Percentiles rank a stretch among this genome's conserved stretches.
phyloP scores from a whole-genome alignment of 1,140 invertebrate genomes.

The Lasioglossum baleicum region DNA sequence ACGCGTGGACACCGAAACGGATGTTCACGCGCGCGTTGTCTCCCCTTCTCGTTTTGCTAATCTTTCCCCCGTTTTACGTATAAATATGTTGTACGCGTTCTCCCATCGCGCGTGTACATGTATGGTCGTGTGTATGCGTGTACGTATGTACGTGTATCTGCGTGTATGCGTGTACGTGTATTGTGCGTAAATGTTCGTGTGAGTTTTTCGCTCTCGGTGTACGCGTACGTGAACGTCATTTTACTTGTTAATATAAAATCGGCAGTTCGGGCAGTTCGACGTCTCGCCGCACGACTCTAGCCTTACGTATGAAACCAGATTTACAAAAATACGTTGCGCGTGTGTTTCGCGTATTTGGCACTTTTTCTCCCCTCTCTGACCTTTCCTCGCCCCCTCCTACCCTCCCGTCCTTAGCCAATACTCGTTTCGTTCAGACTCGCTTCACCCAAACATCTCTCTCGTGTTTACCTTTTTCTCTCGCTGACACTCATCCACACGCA shows the following conservation, averaged over 20 bases:
- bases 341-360: constrained; percentile 78
- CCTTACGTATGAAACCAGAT: constrained; percentile 79
- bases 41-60: background rate
- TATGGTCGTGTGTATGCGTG: constrained; percentile 53
- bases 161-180: constrained; percentile 47
- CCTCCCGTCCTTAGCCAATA: background rate
- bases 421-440: background rate
- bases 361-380: constrained; percentile 72
- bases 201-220: background rate
- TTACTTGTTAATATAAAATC: constrained; percentile 75
- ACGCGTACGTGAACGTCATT: constrained; percentile 54
- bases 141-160: constrained; percentile 36
- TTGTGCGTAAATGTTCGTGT: too few species aligned
- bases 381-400: constrained; percentile 24
- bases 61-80: constrained; percentile 14
- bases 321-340: constrained; percentile 80
- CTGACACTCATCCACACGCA: too few species aligned
- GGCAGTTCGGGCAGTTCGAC: constrained; percentile 77
- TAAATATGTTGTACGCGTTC: constrained; percentile 6
- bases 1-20: constrained; percentile 1
- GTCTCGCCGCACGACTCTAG: constrained; percentile 74
- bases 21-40: constrained; percentile 1
- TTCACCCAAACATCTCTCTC: background rate
- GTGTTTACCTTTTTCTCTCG: too few species aligned
- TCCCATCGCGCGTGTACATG: background rate